Conservation (phyloP, 1,140 invertebrate genomes). For the Stegodyphus mimosarum region DNA sequence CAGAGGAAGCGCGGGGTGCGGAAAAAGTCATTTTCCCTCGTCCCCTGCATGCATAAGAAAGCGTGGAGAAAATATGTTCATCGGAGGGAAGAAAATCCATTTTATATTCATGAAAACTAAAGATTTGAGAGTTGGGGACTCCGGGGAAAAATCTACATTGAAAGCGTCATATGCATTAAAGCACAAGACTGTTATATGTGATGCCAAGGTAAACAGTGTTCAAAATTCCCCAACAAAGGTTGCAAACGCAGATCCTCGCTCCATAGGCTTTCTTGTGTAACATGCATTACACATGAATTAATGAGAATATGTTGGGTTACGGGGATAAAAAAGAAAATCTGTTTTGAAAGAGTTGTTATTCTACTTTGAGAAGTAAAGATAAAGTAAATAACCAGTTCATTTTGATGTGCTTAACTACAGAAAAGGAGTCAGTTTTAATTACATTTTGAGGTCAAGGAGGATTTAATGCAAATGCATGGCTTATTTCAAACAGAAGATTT, state of each 20-base stretch:
- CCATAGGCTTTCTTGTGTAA: conserved; percentile 29
- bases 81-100: conserved; percentile 19
- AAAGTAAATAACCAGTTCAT: conserved; percentile 24
- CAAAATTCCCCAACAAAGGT: conserved; percentile 5
- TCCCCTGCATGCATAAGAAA: conserved; percentile 21
- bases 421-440: conserved; percentile 34
- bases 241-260: not conserved
- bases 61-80: conserved; percentile 23
- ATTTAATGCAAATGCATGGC: not conserved
- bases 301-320: conserved; percentile 22
- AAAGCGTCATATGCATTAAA: conserved; percentile 37
- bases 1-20: not conserved
- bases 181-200: not conserved
- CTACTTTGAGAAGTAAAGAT: not conserved
- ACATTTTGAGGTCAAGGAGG: conserved; percentile 2
- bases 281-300: conserved; percentile 47
- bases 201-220: conserved; percentile 14
- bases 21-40: conserved; percentile 13
- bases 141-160: conserved; percentile 52
- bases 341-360: too few relatives aligned
- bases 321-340: not conserved
- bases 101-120: conserved; percentile 59
- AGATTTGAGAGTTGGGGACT: conserved; percentile 31
- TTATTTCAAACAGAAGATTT: too few relatives aligned
- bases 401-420: not conserved